Evolutionary conservation across 2,888 invertebrate species (phyloP), one percentile per base, ranked within the genome.

Genomic region (Leptothorax acervorum): DNA sequence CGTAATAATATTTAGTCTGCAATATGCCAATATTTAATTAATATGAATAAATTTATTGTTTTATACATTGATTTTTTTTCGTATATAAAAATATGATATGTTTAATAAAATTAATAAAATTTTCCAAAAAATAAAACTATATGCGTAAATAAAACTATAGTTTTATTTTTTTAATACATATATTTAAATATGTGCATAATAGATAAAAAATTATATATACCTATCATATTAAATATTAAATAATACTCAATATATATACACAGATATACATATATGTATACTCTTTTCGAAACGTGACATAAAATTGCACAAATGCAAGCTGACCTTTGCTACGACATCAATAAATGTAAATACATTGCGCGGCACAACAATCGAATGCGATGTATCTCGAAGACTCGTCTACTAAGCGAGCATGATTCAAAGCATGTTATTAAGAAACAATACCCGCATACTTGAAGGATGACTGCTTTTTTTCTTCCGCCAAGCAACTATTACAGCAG

Each of bases 381-480:
- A 55, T 75, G 57, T 15, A 71, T 74, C 62, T 66, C 60, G 78
- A 71, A 60, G 82, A 78, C 82, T 71, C 65, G 68, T 62, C 74
- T 71, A 39, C 65, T 79, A 15, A 65, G 71, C 15, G 82, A 85
- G 83, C 84, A 82, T 88, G 87, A 88, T 87, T 90, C 89, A 85
- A 87, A 88, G 70, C 84, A 62, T 84, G 84, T 85, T 87, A 90
- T 89, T 86, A 86, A 91, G 85, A 88, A 88, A 90, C 86, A 90
- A 92, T 91, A 89, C 73, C 73, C 81, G 87, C 86, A 86, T 88
- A 85, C 76, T 85, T 87, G 91, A 91, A 91, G 91, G 90, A 92
- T 91, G 92, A 91, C 91, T 89, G 82, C 83, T 89, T 90, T 88
- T 92, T 88, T 89, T 86, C 79, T 83, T 66, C 78, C 83, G 73